Percentiles rank a stretch among this genome's conserved stretches.
phyloP scores from a whole-genome alignment of 2,888 invertebrate species.

The Carcina quercana region DNA sequence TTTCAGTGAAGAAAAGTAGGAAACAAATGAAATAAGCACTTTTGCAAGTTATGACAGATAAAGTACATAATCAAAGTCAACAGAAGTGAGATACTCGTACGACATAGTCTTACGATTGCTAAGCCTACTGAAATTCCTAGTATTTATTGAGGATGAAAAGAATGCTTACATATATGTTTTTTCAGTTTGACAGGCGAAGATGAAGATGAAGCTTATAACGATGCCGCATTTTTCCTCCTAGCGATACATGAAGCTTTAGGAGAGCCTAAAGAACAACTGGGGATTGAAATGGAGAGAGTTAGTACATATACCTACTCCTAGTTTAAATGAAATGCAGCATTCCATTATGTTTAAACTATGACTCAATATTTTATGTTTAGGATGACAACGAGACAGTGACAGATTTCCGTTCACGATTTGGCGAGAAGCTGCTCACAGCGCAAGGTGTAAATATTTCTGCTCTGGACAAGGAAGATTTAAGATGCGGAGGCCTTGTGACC shows the following conservation, averaged over 20 bases:
- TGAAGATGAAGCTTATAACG: slow-evolving; percentile 62
- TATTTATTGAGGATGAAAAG: too few species aligned
- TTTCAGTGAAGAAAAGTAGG: neutral
- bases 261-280: slow-evolving; percentile 83
- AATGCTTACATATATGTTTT: too few species aligned
- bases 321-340: too few species aligned
- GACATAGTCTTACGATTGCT: slow-evolving; percentile 22
- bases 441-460: slow-evolving; percentile 84
- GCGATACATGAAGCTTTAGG: slow-evolving; percentile 85
- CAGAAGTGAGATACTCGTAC: slow-evolving; percentile 7
- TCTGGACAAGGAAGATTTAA: slow-evolving; percentile 81
- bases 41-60: neutral
- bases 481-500: slow-evolving; percentile 83
- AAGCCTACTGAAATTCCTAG: slow-evolving; percentile 26
- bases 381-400: slow-evolving; percentile 84
- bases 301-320: too few species aligned
- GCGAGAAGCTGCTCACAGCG: slow-evolving; percentile 75
- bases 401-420: slow-evolving; percentile 82
- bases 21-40: neutral
- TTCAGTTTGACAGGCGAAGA: slow-evolving; percentile 39
- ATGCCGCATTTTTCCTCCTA: slow-evolving; percentile 75
- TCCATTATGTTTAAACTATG: neutral
- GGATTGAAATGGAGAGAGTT: slow-evolving; percentile 82
- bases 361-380: slow-evolving; percentile 25
- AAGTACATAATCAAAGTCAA: slow-evolving; percentile 5